A percentile compares a stretch with the other conserved stretches of the same genome.
phyloP scores from a whole-genome alignment of 64 coral and sea anemone species.

The Montipora cactus region DNA sequence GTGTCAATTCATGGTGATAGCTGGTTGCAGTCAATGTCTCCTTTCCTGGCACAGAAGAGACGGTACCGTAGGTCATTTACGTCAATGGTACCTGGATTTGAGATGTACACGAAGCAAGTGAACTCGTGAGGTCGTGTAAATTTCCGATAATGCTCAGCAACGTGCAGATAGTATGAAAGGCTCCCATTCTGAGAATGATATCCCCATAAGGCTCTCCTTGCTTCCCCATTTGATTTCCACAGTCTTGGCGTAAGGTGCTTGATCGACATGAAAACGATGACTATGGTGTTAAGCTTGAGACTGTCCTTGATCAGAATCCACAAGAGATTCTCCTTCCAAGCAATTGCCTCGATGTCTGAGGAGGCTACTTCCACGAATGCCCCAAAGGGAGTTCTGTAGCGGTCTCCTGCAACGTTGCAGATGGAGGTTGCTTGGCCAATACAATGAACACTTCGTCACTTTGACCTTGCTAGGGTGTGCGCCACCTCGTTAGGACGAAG shows the following conservation, averaged over 20 bases:
- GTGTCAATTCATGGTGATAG: constrained; percentile 55
- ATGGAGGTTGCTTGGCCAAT: background rate
- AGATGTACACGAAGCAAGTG: constrained; percentile 15
- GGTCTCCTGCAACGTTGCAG: constrained; percentile 28
- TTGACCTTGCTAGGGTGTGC: constrained; percentile 5
- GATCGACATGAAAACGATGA: too few relatives aligned
- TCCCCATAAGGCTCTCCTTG: too few relatives aligned
- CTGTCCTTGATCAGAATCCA: constrained; percentile 39
- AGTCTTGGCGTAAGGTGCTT: too few relatives aligned
- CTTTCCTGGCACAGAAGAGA: constrained; percentile 63
- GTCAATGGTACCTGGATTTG: constrained; percentile 42
- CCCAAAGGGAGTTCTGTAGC: constrained; percentile 37
- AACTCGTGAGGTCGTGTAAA: too few relatives aligned
- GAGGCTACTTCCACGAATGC: constrained; percentile 60
- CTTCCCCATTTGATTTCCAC: too few relatives aligned
- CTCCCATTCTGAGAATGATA: too few relatives aligned
- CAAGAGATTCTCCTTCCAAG: constrained; percentile 59
- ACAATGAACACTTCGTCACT: constrained; percentile 62
- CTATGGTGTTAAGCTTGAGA: too few relatives aligned
- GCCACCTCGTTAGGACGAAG: background rate
- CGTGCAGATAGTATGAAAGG: too few relatives aligned
- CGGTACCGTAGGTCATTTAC: constrained; percentile 43
- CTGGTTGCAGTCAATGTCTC: constrained; percentile 42
- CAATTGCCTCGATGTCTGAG: constrained; percentile 56
- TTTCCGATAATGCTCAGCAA: too few relatives aligned